Evolutionary conservation across 2,797 vertebrate genomes (phyloP), one percentile per base, ranked within the genome.

Genomic region (Eulemur albifrons): DNA sequence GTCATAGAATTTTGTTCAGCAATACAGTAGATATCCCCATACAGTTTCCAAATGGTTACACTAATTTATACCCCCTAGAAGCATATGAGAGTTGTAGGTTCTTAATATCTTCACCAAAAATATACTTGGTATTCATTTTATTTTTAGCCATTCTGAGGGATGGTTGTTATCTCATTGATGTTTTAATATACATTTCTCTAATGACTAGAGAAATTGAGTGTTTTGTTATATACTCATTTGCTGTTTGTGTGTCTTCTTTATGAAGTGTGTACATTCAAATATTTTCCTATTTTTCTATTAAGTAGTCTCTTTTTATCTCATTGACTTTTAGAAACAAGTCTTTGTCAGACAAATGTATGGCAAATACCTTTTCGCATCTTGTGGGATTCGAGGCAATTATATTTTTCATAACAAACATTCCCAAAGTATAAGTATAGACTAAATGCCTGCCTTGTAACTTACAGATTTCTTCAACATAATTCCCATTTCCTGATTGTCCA

Each of bases 371-470:
- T 94, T 20, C 7, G 10, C 2, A 1, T 15, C 89, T 63, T 92
- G 32, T 70, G 59, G 6, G 5, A 87, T 88, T 4, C 7, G 35
- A 93, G 21, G 11, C 25, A 94, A 81, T 69, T 81, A 13, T 77
- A 50, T 72, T 91, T 89, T 93, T 96, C 30, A 94, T 69, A 80
- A 72, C 11, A 84, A 77, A 69, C 7, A n/a, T 93, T 72, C 40
- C 54, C 81, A 77, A 65, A 72, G 18, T 61, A 5, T 57, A 89
- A 70, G 13, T 88, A 59, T 65, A 20, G 45, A 86, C 18, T 77
- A 52, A 85, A 92, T 63, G 1, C 7, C 30, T 82, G 10, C 10
- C 38, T 79, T 86, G 10, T 48, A 96, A 90, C 14, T 79, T 70
- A 65, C 2, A 81, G 54, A 43, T 79, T 94, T 90, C 72, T 83